Conservation (phyloP, 1,140 invertebrate species). For the Penaeus vannamei region DNA sequence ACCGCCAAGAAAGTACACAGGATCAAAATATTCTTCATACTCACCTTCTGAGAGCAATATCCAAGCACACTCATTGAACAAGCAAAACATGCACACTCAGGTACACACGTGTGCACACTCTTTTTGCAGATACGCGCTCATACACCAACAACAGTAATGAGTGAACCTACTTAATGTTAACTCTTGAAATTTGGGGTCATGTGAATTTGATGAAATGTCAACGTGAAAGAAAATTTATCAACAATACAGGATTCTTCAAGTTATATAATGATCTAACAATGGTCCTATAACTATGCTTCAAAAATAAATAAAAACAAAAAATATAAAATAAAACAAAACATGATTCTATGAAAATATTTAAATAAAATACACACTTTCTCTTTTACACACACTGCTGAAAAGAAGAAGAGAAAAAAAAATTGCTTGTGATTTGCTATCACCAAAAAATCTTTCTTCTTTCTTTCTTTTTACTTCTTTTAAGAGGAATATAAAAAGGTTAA, state of each 20-base stretch:
- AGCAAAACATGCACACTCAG: constrained; percentile 48
- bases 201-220: constrained; percentile 43
- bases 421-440: neutral
- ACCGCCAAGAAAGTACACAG: neutral
- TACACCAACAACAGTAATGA: constrained; percentile 43
- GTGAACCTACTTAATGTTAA: constrained; percentile 51
- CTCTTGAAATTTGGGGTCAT: neutral
- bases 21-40: neutral
- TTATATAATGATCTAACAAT: constrained; percentile 45
- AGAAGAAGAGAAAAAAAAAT: constrained; percentile 8
- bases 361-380: neutral
- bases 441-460: constrained; percentile 31
- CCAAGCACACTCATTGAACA: constrained; percentile 34
- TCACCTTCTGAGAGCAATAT: constrained; percentile 12
- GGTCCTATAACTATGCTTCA: constrained; percentile 39
- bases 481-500: neutral
- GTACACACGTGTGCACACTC: constrained; percentile 42
- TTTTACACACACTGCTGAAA: neutral
- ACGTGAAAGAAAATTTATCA: constrained; percentile 50
- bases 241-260: constrained; percentile 45
- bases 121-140: constrained; percentile 43
- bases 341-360: constrained; percentile 25
- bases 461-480: constrained; percentile 20
- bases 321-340: neutral
- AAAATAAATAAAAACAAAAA: too few relatives aligned